These are phyloP conservation scores for Tortricodes alternella DNA, from an alignment of 2,888 invertebrate genomes.

Conservation along the genomic window DNA sequence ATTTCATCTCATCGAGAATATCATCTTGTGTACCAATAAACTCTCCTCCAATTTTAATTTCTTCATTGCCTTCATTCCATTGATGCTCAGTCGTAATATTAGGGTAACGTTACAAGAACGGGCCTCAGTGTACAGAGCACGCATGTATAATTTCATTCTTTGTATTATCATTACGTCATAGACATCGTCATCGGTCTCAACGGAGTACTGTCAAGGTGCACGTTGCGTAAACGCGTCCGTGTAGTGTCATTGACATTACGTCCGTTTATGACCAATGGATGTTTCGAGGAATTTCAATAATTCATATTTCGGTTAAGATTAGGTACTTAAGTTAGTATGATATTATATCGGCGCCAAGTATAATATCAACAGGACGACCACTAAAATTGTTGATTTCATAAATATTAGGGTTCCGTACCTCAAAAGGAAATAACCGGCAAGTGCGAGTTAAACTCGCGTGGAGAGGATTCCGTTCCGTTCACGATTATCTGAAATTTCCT, in stretches of 20 bases:
- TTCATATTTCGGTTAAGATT: not conserved
- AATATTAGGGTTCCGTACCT: too few species aligned
- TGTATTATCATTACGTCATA: constrained; percentile 53
- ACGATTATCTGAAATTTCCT: too few species aligned
- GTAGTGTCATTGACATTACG: constrained; percentile 77
- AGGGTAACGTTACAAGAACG: constrained; percentile 17
- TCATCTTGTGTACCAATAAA: constrained; percentile 46
- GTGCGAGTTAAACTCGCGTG: too few species aligned
- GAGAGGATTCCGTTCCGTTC: too few species aligned
- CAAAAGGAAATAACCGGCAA: too few species aligned
- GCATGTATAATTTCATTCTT: constrained; percentile 38
- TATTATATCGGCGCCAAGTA: too few species aligned
- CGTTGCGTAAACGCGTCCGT: constrained; percentile 71
- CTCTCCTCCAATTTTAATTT: constrained; percentile 40
- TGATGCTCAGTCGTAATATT: constrained; percentile 15
- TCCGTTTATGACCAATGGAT: constrained; percentile 59
- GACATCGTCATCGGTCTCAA: constrained; percentile 54
- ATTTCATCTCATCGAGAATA: constrained; percentile 66
- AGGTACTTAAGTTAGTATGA: too few species aligned
- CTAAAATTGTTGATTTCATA: too few species aligned
- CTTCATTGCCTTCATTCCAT: constrained; percentile 38
- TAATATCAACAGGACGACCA: too few species aligned
- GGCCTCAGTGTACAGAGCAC: constrained; percentile 38
- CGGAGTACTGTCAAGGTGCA: constrained; percentile 73
- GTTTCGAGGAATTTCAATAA: constrained; percentile 7